A percentile compares a stretch with the other conserved stretches of the same genome.
Evolutionary conservation across 2,797 vertebrate genomes (phyloP).

Genomic region (Lycodopsis pacificus): DNA sequence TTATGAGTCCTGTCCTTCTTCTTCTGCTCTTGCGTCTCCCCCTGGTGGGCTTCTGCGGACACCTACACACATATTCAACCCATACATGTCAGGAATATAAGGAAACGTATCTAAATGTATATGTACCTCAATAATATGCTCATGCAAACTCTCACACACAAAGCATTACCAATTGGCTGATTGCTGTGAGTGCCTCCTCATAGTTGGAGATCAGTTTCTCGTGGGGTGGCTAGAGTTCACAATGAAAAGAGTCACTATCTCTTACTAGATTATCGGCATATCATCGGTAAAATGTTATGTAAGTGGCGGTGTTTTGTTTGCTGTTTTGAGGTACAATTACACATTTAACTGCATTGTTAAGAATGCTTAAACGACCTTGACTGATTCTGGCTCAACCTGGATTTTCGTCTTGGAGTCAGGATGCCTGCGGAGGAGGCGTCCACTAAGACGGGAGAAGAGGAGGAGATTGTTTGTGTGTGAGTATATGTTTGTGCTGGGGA

Average conservation of each 20-base stretch:
- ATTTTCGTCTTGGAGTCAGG: conserved; percentile 61
- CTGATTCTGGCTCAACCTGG: conserved; percentile 38
- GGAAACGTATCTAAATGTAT: neutral
- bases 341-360: neutral
- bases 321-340: neutral
- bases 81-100: neutral
- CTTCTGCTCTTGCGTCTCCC: conserved; percentile 77
- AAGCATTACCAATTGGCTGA: conserved; percentile 85
- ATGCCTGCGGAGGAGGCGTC: conserved; percentile 72
- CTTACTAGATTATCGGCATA: neutral
- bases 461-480: neutral
- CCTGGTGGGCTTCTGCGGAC: conserved; percentile 59
- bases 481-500: neutral
- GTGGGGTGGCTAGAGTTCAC: conserved; percentile 57
- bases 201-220: conserved; percentile 84
- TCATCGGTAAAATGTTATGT: neutral
- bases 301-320: neutral
- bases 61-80: conserved; percentile 45
- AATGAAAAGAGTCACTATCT: conserved; percentile 15
- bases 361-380: conserved; percentile 31
- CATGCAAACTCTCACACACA: neutral
- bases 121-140: neutral
- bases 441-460: conserved; percentile 66
- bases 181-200: conserved; percentile 77
- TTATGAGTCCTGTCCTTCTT: conserved; percentile 71